Base-by-base conservation (phyloP, 2,888 invertebrate genomes). In the Aphidoletes aphidimyza region DNA sequence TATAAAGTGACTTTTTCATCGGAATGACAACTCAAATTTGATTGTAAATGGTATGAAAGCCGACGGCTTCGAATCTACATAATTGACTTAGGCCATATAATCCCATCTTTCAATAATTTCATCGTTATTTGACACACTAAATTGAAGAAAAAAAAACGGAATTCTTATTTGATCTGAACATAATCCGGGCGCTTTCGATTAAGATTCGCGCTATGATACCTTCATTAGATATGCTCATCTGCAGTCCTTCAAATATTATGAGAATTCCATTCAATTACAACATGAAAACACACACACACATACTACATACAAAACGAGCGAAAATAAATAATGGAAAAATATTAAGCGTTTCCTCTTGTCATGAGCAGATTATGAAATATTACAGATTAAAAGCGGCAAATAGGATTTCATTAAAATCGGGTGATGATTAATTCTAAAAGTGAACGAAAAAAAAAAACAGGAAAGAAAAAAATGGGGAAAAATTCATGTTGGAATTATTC, bases 291-390 rank as follows among this genome's bases (percentile, higher is more conserved):
- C 30, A 69, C 0, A 26, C 17, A 11, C 54, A 54, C 9, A 26
- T 5, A 3, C 14, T 14, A 47, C 9, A 47, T 5, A 39, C 5
- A 39, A 39, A 54, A 9, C 54, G 54, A 54, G 47, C 11, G 39
- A 54, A 54, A 5, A 22, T 22, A 19, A 11, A 19, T 47, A 19
- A 11, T 3, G 22, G 54, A 22, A 54, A 54, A 54, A 22, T 54
- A 30, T 69, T 11, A 69, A 69, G 22, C 69, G 14, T 30, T 69
- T 69, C 30, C 69, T 69, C 69, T 69, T 69, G 69, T 69, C 69
- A 69, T 14, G 17, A 69, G 30, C 69, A 69, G 69, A 69, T 69
- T 69, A 69, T 69, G 34, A 69, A 34, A 69, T 69, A 69, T 69
- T 11, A 14, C 69, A 69, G 69, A 69, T 69, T 69, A 69, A 69